Evolutionary conservation across 2,888 invertebrate species (phyloP).

Genomic region (Galerucella nymphaeae): DNA sequence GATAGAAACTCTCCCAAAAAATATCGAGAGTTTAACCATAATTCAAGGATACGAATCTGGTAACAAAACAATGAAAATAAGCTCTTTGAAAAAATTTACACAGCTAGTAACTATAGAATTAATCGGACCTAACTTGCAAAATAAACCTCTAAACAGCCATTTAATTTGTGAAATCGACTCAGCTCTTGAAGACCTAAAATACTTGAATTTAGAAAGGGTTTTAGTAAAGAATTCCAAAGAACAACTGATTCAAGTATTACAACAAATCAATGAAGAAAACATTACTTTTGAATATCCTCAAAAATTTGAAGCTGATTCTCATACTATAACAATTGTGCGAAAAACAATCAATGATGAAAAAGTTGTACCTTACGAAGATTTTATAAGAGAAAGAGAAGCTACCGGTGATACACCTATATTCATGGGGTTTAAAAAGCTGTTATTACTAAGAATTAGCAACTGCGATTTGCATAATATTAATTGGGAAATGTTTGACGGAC

Average conservation of each 20-base stretch:
- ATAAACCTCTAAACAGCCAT: constrained; percentile 55
- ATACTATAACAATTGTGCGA: constrained; percentile 59
- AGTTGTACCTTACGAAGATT: constrained; percentile 74
- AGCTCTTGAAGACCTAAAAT: constrained; percentile 64
- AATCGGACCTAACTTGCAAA: constrained; percentile 66
- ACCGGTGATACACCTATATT: constrained; percentile 64
- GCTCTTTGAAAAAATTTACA: constrained; percentile 64
- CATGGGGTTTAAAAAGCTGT: constrained; percentile 67
- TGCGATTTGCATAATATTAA: constrained; percentile 72
- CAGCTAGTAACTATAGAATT: constrained; percentile 72
- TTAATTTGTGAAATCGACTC: constrained; percentile 67
- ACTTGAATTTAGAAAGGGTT: constrained; percentile 68
- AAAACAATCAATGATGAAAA: constrained; percentile 64
- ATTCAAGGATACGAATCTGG: constrained; percentile 69
- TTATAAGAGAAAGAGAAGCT: constrained; percentile 68
- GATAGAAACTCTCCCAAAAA: constrained; percentile 64
- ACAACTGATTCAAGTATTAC: constrained; percentile 63
- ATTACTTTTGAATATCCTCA: constrained; percentile 61
- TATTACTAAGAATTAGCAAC: constrained; percentile 70
- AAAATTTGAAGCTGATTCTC: constrained; percentile 56
- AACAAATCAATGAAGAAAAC: constrained; percentile 60
- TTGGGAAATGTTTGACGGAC: constrained; percentile 77
- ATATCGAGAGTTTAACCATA: constrained; percentile 69
- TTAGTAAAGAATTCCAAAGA: constrained; percentile 58
- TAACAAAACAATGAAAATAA: constrained; percentile 65